Conservation (phyloP, 1,140 invertebrate species). For the Teleopsis dalmanni region DNA sequence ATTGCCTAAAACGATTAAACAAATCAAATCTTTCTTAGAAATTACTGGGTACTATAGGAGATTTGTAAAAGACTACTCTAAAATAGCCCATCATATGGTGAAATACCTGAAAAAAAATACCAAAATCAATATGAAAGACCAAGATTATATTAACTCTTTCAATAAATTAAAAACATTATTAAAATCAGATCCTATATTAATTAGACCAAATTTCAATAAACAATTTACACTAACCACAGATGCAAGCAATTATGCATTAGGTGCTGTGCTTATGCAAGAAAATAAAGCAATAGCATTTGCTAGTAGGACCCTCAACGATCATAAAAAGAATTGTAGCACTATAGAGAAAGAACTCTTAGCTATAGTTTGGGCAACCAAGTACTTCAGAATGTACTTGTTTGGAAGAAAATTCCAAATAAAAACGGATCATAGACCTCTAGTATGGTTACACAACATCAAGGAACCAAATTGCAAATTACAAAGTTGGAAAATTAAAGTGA, state of each 20-base stretch:
- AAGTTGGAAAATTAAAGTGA: not conserved
- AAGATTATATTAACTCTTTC: constrained; percentile 4
- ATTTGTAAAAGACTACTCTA: not conserved
- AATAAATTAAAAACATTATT: constrained; percentile 9
- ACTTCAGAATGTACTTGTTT: constrained; percentile 47
- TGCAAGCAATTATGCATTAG: constrained; percentile 13
- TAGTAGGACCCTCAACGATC: constrained; percentile 30
- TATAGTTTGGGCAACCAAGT: constrained; percentile 40
- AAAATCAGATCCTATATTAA: constrained; percentile 5
- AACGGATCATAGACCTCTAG: not conserved
- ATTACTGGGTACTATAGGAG: not conserved
- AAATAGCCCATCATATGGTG: not conserved
- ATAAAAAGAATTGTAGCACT: constrained; percentile 41
- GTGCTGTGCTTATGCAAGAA: constrained; percentile 18
- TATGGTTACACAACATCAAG: not conserved
- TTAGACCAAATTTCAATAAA: constrained; percentile 5
- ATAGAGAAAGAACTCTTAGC: constrained; percentile 45
- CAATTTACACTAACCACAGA: constrained; percentile 6
- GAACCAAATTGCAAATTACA: not conserved
- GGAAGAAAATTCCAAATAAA: constrained; percentile 17
- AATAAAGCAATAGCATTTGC: constrained; percentile 35
- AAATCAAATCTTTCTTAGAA: not conserved
- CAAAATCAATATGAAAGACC: constrained; percentile 2
- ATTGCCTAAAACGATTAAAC: not conserved
- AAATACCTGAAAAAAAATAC: constrained; percentile 7